phyloP scores from a whole-genome alignment of 2,113 vertebrate genomes.

The Amblyornis subalaris region DNA sequence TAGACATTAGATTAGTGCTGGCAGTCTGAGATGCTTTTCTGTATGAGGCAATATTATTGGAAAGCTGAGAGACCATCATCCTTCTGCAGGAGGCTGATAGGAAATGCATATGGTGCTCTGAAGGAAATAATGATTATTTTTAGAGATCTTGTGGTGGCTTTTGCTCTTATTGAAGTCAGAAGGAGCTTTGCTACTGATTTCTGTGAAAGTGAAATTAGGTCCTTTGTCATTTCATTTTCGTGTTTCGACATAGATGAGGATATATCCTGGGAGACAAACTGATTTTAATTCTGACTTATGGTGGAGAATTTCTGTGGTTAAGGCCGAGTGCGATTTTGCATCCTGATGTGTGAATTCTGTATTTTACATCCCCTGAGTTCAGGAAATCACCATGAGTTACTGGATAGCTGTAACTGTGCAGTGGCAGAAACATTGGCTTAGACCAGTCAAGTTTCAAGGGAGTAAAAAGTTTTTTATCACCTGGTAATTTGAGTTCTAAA shows the following conservation, averaged over 20 bases:
- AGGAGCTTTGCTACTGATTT: background rate
- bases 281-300: background rate
- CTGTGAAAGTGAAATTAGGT: background rate
- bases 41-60: background rate
- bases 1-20: background rate
- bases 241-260: background rate
- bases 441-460: background rate
- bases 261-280: background rate
- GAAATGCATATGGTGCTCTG: background rate
- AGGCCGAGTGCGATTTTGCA: background rate
- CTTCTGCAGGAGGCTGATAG: background rate
- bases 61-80: background rate
- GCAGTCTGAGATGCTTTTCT: background rate
- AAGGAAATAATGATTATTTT: background rate
- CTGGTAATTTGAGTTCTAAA: background rate
- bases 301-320: background rate
- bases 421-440: background rate
- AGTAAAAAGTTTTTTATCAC: background rate
- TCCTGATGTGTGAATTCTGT: background rate
- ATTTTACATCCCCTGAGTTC: background rate
- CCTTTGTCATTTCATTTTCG: background rate
- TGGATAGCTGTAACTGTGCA: background rate
- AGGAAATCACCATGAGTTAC: background rate
- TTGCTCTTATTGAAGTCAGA: background rate
- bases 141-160: background rate